phyloP scores from a whole-genome alignment of 2,113 vertebrate species.

The Centropristis striata region DNA sequence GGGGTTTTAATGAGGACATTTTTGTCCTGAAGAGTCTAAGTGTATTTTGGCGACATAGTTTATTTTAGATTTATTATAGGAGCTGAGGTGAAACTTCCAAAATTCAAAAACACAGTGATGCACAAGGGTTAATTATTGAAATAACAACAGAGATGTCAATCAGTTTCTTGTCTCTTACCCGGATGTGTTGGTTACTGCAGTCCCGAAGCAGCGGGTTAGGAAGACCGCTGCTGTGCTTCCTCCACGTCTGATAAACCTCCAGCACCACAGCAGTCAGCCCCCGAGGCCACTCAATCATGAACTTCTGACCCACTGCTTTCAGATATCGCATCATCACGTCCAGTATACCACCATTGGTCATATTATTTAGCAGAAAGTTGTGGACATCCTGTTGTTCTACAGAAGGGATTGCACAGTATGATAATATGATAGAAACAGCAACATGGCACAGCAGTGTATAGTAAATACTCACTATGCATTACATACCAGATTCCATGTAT shows the following conservation, averaged over 20 bases:
- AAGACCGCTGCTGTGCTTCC: conserved; percentile 93
- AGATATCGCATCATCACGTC: conserved; percentile 96
- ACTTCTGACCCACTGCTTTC: conserved; percentile 92
- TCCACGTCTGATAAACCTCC: conserved; percentile 92
- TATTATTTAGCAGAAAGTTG: conserved; percentile 90
- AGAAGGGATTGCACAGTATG: background rate
- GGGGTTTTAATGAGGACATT: no score
- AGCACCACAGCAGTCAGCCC: conserved; percentile 91
- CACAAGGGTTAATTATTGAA: no score
- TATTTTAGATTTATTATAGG: no score
- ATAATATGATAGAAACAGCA: background rate
- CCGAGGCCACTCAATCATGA: conserved; percentile 92
- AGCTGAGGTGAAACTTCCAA: no score
- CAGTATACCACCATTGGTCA: conserved; percentile 93
- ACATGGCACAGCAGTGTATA: background rate
- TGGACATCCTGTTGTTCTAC: conserved; percentile 95
- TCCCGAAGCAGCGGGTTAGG: conserved; percentile 95
- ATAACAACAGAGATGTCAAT: no score
- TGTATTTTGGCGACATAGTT: no score
- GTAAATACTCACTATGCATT: background rate
- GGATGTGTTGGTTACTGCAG: conserved; percentile 91
- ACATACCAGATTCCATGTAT: conserved; percentile 93
- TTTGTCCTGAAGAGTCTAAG: no score
- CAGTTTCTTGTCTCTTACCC: conserved; percentile 79
- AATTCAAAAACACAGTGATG: no score